Conservation (phyloP, 2,797 vertebrate genomes). For the Lepus townsendii region DNA sequence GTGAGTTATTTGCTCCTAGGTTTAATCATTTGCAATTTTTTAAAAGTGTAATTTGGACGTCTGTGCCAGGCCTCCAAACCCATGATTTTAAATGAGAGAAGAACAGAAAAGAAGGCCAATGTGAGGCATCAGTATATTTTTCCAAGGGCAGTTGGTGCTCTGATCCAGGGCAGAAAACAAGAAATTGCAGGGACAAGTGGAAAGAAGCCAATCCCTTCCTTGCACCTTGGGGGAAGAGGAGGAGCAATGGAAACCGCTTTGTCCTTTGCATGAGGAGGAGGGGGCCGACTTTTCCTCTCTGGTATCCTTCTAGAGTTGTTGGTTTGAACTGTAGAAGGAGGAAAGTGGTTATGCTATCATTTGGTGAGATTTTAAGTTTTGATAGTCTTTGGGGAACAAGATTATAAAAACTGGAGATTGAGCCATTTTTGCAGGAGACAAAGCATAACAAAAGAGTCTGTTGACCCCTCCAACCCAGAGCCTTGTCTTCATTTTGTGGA, state of each 20-base stretch:
- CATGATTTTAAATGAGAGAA: not conserved
- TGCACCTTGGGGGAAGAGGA: rapidly evolving
- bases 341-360: not conserved
- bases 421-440: not conserved
- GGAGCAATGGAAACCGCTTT: not conserved
- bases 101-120: not conserved
- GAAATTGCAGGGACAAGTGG: not conserved
- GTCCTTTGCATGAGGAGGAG: not conserved
- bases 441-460: not conserved
- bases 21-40: constrained; percentile 5
- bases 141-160: not conserved
- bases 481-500: not conserved
- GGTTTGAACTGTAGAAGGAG: not conserved
- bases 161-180: constrained; percentile 11
- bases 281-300: not conserved
- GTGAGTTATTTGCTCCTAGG: not conserved
- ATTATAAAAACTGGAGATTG: not conserved
- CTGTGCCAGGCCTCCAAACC: not conserved
- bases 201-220: not conserved
- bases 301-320: not conserved
- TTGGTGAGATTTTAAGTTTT: constrained; percentile 5
- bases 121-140: not conserved
- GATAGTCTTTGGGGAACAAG: not conserved
- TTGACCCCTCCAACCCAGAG: rapidly evolving
- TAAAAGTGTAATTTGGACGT: not conserved